Evolutionary conservation across 1,140 invertebrate species (phyloP).

Genomic region (Temnothorax curvispinosus): DNA sequence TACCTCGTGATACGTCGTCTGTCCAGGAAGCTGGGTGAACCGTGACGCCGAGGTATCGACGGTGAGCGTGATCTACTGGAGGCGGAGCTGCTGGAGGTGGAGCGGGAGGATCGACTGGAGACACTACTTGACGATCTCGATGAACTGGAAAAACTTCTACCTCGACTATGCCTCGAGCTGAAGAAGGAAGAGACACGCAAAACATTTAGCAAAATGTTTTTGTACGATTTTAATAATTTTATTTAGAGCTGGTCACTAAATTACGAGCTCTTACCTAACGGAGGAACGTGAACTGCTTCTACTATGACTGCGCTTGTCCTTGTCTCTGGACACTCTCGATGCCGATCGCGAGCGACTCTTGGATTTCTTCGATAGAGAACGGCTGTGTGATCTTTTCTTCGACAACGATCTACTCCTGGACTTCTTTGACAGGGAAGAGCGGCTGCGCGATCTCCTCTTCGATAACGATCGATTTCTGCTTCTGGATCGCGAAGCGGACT

Average conservation of each 20-base stretch:
- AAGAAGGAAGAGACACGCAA: not conserved
- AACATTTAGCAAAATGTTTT: not conserved
- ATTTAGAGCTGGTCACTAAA: not conserved
- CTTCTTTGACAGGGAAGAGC: constrained; percentile 75
- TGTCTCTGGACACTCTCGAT: constrained; percentile 79
- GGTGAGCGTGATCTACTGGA: constrained; percentile 90
- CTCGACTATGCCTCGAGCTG: constrained; percentile 79
- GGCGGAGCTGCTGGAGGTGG: constrained; percentile 78
- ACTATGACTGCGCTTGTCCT: constrained; percentile 78
- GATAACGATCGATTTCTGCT: constrained; percentile 76
- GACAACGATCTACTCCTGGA: constrained; percentile 73
- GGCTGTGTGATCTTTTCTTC: constrained; percentile 70
- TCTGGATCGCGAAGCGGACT: constrained; percentile 73
- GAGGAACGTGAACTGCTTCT: constrained; percentile 81
- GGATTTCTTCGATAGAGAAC: constrained; percentile 75
- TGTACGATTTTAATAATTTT: constrained; percentile 8
- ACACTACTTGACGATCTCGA: constrained; percentile 80
- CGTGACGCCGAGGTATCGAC: constrained; percentile 94
- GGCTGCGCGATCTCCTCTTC: constrained; percentile 73
- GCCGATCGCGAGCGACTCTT: constrained; percentile 78
- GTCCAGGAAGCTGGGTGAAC: constrained; percentile 96
- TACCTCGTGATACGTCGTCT: constrained; percentile 96
- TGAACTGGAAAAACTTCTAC: constrained; percentile 81
- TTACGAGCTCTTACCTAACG: constrained; percentile 72
- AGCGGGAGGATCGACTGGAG: constrained; percentile 77